Conservation (phyloP, 2,797 vertebrate genomes). For the Pipistrellus pipistrellus region DNA sequence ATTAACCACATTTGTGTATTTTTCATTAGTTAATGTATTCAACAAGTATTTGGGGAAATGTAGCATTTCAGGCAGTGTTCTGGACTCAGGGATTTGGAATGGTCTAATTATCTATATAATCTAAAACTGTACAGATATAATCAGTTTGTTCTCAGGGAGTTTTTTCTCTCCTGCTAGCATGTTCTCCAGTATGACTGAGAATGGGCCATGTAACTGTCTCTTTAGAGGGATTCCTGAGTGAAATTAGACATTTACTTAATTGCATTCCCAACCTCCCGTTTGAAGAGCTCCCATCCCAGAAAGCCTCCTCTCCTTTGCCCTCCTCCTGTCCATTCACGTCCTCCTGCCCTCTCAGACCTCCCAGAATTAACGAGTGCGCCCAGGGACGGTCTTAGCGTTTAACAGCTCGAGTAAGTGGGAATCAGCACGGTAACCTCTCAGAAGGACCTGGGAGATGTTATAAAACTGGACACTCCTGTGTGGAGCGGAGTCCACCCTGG, state of each 20-base stretch:
- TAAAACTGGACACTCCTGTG: not conserved
- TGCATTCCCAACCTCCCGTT: not conserved
- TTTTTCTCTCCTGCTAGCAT: not conserved
- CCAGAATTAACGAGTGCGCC: not conserved
- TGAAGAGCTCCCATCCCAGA: not conserved
- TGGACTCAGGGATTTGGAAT: not conserved
- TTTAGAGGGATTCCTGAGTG: not conserved
- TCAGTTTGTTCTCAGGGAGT: not conserved
- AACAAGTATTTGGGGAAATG: slow-evolving; percentile 23
- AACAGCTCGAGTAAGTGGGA: not conserved
- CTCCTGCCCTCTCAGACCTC: not conserved
- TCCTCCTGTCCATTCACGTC: not conserved
- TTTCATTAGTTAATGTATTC: not conserved
- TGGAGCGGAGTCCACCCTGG: not conserved
- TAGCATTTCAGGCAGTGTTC: not conserved
- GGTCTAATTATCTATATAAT: not conserved
- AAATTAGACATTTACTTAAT: not conserved
- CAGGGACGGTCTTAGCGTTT: not conserved
- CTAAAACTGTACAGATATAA: not conserved
- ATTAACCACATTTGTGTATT: not conserved
- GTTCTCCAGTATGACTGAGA: not conserved
- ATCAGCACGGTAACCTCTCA: not conserved
- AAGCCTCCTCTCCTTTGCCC: not conserved
- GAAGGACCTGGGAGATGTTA: not conserved
- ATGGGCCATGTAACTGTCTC: not conserved